Evolutionary conservation across 2,113 vertebrate genomes (phyloP), one percentile per base, ranked within the genome.

Genomic region (Proteles cristata): DNA sequence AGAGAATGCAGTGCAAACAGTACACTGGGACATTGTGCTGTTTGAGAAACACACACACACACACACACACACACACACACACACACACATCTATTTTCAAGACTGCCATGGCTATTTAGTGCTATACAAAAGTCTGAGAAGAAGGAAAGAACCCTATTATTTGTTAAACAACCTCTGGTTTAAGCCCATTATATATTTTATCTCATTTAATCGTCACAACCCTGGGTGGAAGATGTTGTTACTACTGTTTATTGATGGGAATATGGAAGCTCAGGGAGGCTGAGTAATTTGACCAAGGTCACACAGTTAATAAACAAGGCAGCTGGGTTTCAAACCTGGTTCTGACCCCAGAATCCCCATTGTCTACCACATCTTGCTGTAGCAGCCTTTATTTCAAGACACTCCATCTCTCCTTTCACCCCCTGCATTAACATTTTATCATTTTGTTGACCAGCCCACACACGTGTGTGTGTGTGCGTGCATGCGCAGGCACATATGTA

Each of bases 1-100:
- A 85, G 88, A 94, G 73, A 68, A 89, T 28, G 31, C 61, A 63
- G 69, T 96, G 90, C 96, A 92, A 87, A 98, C 93, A 88, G 45
- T 39, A 92, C 55, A 10, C 33, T 35, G 39, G 73, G 15, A 91
- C 94, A 94, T 83, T 73, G 87, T 92, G 28, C 66, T 96, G 11
- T 96, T 97, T 96, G 39, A 93, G 95, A 97, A 97, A 97, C 6
- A 48, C 48, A 48, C 6, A 48, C 48, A 48, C 6, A 48, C 48
- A 17, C 39, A 39, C 39, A 39, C 39, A 39, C 39, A 39, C 39
- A 39, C 39, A 39, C 39, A 39, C 39, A 39, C 39, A 39, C 39
- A 39, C 39, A 39, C 39, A 39, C 39, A 39, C 71, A 92, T 90
- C 96, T 74, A 81, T 97, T 98, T 83, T 86, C 86, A 93, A 82